Evolutionary conservation across 2,888 invertebrate genomes (phyloP), one percentile per base, ranked within the genome.

Genomic region (Keiferia lycopersicella): DNA sequence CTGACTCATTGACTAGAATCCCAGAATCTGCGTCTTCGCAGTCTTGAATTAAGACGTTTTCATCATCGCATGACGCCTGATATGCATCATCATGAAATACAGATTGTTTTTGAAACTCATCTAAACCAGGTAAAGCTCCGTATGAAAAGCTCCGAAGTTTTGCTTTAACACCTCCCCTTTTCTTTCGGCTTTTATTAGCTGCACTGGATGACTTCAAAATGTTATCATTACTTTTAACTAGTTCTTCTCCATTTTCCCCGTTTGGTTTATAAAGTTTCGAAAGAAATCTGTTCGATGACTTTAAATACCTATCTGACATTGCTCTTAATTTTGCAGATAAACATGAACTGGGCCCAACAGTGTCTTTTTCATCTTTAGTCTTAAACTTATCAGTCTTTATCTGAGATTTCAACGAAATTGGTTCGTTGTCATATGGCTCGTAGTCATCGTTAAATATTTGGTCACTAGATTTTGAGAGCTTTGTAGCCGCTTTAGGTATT

Each of bases 1-100:
- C 94, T 0, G 95, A 95, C 78, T 95, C 95, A 76, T 94, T 95
- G 73, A 95, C 94, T 78, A 95, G 89, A 72, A 96, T 96, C 48
- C 96, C 95, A 34, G 95, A 95, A 81, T 96, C 96, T 66, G 94
- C 94, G 83, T 96, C 95, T 77, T 95, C 95, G 71, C 93, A 93
- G 73, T 94, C 94, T 73, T 93, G 92, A 72, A 93, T 87, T 62
- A 93, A 83, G 62, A 92, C 84, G 73, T 92, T 92, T 79, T 93
- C 93, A 74, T 92, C 92, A 67, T 92, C 91, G 74, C 91, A 92
- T 14, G 88, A 86, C 60, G 86, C 84, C 70, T 88, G 87, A 69
- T 91, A 88, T 14, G 90, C 86, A 51, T 94, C 93, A 70, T 94
- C 94, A 68, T 94, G 93, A 78, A 93, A 95, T 11, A 95, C 87